phyloP scores from a whole-genome alignment of 2,113 vertebrate genomes.

The Crotalus viridis region DNA sequence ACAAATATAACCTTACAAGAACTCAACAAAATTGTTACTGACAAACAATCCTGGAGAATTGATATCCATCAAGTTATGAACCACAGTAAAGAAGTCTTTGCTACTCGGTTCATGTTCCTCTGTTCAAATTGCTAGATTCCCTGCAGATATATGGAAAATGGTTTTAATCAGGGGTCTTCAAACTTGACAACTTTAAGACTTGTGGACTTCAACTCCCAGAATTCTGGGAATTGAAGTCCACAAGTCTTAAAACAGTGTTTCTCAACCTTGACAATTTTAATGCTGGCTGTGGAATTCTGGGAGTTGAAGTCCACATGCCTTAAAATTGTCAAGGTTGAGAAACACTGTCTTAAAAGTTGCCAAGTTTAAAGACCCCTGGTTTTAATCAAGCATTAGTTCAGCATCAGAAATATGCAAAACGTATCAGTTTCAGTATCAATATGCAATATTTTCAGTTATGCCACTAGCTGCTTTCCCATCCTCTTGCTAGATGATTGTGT shows the following conservation, averaged over 20 bases:
- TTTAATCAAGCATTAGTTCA: background rate
- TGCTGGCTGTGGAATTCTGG: no score
- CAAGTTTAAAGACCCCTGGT: no score
- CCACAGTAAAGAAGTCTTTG: background rate
- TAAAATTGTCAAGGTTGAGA: no score
- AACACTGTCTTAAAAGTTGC: no score
- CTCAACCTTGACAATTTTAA: no score
- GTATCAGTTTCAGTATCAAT: background rate
- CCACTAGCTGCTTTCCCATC: background rate
- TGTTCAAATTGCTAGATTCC: rapidly evolving
- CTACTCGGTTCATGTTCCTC: background rate
- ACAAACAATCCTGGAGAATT: background rate
- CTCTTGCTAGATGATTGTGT: conserved; percentile 16
- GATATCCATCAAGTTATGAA: background rate
- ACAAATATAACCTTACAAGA: background rate
- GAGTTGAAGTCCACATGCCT: no score
- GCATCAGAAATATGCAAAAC: background rate
- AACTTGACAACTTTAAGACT: no score
- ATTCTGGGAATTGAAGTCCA: no score
- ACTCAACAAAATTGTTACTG: background rate
- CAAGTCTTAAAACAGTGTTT: no score
- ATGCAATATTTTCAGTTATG: background rate
- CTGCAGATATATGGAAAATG: rapidly evolving
- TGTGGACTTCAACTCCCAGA: no score
- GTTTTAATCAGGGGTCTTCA: background rate